These are phyloP conservation scores for Phaethornis superciliosus DNA, from an alignment of 2,113 vertebrate species.

Conservation along the genomic window DNA sequence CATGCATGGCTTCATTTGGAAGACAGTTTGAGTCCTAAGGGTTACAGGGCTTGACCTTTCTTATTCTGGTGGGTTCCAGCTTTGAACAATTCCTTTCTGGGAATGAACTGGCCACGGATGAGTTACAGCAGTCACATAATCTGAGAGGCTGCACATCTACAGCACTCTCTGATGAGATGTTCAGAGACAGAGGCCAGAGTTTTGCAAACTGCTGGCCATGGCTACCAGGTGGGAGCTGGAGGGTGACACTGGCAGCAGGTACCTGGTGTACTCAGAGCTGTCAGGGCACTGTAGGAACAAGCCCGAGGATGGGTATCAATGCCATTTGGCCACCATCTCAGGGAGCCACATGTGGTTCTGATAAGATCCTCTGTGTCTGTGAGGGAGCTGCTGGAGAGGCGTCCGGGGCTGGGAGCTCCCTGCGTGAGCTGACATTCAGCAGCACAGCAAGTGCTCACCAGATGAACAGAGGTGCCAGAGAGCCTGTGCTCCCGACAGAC, in stretches of 20 bases:
- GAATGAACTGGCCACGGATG: background rate
- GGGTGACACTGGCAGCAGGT: background rate
- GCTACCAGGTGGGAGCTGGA: background rate
- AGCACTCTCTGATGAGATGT: background rate
- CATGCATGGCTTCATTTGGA: rapidly evolving
- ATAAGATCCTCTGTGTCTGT: background rate
- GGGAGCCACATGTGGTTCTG: background rate
- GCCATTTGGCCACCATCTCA: background rate
- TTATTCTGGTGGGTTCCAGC: background rate
- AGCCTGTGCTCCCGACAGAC: background rate
- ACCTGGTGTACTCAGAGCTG: background rate
- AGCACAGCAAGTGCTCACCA: background rate
- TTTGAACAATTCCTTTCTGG: background rate
- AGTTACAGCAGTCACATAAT: rapidly evolving
- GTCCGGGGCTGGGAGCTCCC: background rate
- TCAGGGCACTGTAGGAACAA: background rate
- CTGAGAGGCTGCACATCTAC: background rate
- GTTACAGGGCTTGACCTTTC: background rate
- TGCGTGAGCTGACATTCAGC: background rate
- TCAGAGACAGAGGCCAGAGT: background rate
- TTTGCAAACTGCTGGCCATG: rapidly evolving
- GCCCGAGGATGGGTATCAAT: background rate
- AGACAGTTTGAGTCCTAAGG: background rate
- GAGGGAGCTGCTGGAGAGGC: background rate
- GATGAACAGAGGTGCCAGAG: background rate